A percentile compares a stretch with the other conserved stretches of the same genome.
phyloP scores from a whole-genome alignment of 1,140 invertebrate species.

The Pseudomyrmex dendroicus region DNA sequence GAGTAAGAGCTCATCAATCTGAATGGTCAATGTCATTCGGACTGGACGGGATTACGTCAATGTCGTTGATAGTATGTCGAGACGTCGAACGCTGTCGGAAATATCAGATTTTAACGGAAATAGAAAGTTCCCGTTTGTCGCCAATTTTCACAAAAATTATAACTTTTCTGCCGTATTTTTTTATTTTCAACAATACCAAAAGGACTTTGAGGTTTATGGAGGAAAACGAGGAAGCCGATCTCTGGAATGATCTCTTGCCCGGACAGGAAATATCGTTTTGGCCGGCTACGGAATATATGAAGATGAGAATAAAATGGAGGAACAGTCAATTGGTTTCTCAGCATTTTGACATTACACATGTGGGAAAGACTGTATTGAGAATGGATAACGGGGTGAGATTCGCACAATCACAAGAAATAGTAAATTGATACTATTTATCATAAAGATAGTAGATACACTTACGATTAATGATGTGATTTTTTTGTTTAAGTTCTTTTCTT shows the following conservation, averaged over 20 bases:
- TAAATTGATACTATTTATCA: not conserved
- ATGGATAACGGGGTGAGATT: conserved; percentile 92
- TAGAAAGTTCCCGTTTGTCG: conserved; percentile 88
- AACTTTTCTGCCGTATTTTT: conserved; percentile 93
- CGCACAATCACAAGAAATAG: not conserved
- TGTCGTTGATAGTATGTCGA: conserved; percentile 91
- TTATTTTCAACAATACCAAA: conserved; percentile 91
- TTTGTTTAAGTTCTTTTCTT: no score
- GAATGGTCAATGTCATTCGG: conserved; percentile 91
- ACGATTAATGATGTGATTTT: no score
- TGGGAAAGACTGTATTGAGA: conserved; percentile 90
- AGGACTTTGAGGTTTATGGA: conserved; percentile 92
- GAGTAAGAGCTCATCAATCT: conserved; percentile 89
- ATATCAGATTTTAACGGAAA: conserved; percentile 87
- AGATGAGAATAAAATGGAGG: conserved; percentile 92
- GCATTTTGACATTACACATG: conserved; percentile 89
- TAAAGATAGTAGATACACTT: no score
- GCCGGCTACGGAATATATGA: conserved; percentile 92
- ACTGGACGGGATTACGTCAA: conserved; percentile 89
- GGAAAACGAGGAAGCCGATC: conserved; percentile 92
- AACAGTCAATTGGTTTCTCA: conserved; percentile 92
- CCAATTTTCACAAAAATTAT: conserved; percentile 93
- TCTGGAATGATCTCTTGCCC: conserved; percentile 92
- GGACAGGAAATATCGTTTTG: conserved; percentile 91
- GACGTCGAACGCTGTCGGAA: conserved; percentile 88